phyloP scores from a whole-genome alignment of 2,113 vertebrate species.

The Channa argus region DNA sequence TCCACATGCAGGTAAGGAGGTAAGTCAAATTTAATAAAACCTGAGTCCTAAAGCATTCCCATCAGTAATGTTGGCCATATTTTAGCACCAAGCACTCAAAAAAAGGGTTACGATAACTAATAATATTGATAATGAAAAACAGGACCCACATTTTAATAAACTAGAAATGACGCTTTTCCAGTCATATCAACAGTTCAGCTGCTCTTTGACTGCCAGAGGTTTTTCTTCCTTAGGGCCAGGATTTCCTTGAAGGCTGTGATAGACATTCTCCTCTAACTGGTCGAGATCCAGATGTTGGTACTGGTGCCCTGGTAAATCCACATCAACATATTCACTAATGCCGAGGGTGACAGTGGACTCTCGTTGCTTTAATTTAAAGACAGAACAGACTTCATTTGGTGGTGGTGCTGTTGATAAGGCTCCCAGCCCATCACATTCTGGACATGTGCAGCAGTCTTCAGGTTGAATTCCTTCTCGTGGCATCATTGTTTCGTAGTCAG shows the following conservation, averaged over 20 bases:
- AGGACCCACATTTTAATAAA: not conserved
- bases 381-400: slow-evolving; percentile 14
- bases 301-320: slow-evolving; percentile 30
- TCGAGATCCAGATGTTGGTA: slow-evolving; percentile 61
- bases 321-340: slow-evolving; percentile 45
- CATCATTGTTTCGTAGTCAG: slow-evolving; percentile 62
- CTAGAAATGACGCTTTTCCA: not conserved
- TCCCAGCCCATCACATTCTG: not conserved
- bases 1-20: slow-evolving; percentile 15
- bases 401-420: not conserved
- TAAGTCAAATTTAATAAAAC: not conserved
- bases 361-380: not conserved
- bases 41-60: not conserved
- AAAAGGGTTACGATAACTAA: not conserved
- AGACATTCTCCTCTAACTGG: slow-evolving; percentile 53
- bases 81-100: not conserved
- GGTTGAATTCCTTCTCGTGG: slow-evolving; percentile 12
- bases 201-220: slow-evolving; percentile 1
- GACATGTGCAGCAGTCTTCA: slow-evolving; percentile 1
- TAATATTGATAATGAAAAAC: not conserved
- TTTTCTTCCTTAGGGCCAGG: not conserved
- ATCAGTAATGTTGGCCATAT: not conserved
- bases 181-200: slow-evolving; percentile 9
- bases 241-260: slow-evolving; percentile 41
- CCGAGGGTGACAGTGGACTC: slow-evolving; percentile 9